phyloP scores from a whole-genome alignment of 2,113 vertebrate genomes.

The Calyptomena viridis region DNA sequence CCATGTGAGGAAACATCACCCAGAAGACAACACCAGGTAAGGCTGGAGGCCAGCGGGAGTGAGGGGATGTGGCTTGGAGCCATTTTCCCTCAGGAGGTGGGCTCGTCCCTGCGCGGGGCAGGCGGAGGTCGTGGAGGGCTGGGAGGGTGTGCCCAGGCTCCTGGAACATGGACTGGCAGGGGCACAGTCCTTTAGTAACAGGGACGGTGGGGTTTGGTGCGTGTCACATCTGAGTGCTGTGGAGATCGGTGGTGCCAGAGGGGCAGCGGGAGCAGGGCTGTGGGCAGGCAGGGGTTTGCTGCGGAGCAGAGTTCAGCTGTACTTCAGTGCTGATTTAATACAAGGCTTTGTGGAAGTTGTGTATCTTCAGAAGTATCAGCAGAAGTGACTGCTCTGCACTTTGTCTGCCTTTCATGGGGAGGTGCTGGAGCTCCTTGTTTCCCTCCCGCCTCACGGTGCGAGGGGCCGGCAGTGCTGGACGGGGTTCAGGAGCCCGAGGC shows the following conservation, averaged over 20 bases:
- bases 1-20: not conserved
- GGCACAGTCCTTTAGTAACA: fast-evolving
- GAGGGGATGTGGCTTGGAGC: not conserved
- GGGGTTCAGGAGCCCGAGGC: fast-evolving
- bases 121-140: not conserved
- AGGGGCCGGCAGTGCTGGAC: not conserved
- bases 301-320: not conserved
- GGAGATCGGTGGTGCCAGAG: not conserved
- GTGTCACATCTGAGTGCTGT: not conserved
- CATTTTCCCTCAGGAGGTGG: not conserved
- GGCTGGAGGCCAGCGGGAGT: not conserved
- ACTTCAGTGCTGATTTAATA: not conserved
- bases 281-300: not conserved
- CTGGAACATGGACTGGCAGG: not conserved
- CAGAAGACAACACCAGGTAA: not conserved
- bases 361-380: too few relatives aligned
- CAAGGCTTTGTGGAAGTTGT: not conserved
- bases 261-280: not conserved
- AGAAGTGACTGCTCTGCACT: fast-evolving
- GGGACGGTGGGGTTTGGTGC: not conserved
- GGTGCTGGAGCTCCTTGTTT: not conserved
- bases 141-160: not conserved
- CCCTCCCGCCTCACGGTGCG: not conserved
- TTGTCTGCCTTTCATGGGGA: not conserved
- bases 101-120: not conserved